A percentile compares a stretch with the other conserved stretches of the same genome.
phyloP scores from a whole-genome alignment of 2,888 invertebrate species.

The Stenodera caucasica region DNA sequence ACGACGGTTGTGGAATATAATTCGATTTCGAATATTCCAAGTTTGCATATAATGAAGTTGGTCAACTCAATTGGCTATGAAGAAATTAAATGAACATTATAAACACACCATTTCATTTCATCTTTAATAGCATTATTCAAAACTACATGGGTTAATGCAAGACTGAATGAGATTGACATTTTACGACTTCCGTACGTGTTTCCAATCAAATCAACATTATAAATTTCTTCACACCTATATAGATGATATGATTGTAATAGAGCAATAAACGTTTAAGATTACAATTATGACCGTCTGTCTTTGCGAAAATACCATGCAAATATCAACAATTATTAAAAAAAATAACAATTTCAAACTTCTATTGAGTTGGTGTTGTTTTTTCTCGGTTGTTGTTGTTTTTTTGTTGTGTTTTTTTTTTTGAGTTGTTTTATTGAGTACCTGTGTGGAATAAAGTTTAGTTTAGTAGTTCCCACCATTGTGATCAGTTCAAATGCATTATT shows the following conservation, averaged over 20 bases:
- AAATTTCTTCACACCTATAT: neutral
- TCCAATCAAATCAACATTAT: neutral
- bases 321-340: neutral
- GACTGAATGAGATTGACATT: neutral
- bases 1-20: too few relatives aligned
- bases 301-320: neutral
- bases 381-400: neutral
- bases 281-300: neutral
- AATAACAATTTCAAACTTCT: neutral
- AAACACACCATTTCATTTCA: neutral
- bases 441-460: conserved; percentile 3
- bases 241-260: neutral
- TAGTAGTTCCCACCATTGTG: conserved; percentile 8
- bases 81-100: neutral
- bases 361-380: neutral
- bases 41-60: too few relatives aligned
- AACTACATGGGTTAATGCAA: neutral
- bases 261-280: neutral
- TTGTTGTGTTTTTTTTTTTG: neutral
- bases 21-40: too few relatives aligned
- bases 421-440: neutral
- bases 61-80: neutral
- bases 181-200: conserved; percentile 5
- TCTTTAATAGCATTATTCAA: neutral
- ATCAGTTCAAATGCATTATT: conserved; percentile 5